phyloP scores from a whole-genome alignment of 1,140 invertebrate species.

The Neotoxoptera formosana region DNA sequence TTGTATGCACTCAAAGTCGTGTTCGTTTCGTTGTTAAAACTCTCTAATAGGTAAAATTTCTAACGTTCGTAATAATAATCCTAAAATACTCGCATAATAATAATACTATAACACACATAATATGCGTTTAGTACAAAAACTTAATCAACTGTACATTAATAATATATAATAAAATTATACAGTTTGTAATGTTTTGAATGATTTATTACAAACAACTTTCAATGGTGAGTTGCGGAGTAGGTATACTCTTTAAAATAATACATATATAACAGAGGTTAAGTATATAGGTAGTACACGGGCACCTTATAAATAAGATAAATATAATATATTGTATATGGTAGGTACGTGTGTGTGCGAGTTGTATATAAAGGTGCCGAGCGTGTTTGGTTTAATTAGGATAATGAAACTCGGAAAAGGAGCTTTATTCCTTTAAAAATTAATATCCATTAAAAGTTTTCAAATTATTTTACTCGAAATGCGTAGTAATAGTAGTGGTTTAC shows the following conservation, averaged over 20 bases:
- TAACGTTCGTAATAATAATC: too few relatives aligned
- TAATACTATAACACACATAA: neutral
- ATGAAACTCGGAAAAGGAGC: constrained; percentile 24
- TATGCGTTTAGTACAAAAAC: neutral
- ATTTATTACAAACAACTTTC: neutral
- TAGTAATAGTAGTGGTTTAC: neutral
- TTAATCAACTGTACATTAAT: too few relatives aligned
- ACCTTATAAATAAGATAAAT: neutral
- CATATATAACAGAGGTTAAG: neutral
- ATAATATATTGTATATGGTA: too few relatives aligned
- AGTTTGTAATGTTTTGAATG: neutral
- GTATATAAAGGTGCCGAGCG: neutral
- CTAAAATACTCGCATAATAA: too few relatives aligned
- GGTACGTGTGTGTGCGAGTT: neutral
- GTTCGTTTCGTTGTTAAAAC: too few relatives aligned
- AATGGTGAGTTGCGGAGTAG: neutral
- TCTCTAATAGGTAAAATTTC: neutral
- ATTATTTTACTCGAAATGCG: constrained; percentile 12
- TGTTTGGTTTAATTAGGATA: constrained; percentile 37
- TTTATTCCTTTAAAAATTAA: constrained; percentile 40
- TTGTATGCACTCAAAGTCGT: neutral
- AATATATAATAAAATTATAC: neutral
- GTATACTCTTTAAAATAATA: neutral
- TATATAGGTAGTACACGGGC: neutral
- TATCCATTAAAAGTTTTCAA: constrained; percentile 47